Conservation (phyloP, 2,888 invertebrate species). For the Helleia helle region DNA sequence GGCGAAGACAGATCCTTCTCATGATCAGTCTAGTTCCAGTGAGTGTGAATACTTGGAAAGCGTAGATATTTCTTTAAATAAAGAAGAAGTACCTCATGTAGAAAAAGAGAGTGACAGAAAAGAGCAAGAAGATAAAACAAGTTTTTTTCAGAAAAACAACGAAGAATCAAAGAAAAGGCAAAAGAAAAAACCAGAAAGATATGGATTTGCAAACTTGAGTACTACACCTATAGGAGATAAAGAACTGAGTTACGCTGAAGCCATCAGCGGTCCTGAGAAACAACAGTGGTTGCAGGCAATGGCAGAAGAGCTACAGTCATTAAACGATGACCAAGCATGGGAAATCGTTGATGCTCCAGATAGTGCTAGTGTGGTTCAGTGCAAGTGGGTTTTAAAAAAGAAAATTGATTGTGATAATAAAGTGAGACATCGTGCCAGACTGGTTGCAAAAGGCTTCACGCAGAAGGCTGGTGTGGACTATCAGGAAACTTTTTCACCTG, state of each 20-base stretch:
- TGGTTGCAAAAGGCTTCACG: neutral
- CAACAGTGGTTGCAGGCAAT: neutral
- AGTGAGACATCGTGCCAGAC: neutral
- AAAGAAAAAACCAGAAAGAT: neutral
- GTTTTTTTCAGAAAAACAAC: too few species aligned
- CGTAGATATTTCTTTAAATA: too few species aligned
- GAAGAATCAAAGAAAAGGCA: too few species aligned
- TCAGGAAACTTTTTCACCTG: neutral
- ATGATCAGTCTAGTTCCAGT: too few species aligned
- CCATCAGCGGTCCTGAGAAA: neutral
- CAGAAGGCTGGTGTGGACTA: neutral
- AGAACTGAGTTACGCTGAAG: neutral
- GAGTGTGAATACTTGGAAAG: too few species aligned
- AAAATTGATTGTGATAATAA: neutral
- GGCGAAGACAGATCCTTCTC: too few species aligned
- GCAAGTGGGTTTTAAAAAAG: neutral
- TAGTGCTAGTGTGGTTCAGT: neutral
- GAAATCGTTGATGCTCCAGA: neutral
- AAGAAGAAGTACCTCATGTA: too few species aligned
- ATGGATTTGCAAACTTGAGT: neutral
- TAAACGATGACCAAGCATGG: neutral
- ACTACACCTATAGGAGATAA: neutral
- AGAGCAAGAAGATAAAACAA: too few species aligned
- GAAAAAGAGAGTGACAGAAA: too few species aligned
- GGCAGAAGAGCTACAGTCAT: neutral